Conservation (phyloP, 2,113 vertebrate genomes). For the Parotia lawesii region DNA sequence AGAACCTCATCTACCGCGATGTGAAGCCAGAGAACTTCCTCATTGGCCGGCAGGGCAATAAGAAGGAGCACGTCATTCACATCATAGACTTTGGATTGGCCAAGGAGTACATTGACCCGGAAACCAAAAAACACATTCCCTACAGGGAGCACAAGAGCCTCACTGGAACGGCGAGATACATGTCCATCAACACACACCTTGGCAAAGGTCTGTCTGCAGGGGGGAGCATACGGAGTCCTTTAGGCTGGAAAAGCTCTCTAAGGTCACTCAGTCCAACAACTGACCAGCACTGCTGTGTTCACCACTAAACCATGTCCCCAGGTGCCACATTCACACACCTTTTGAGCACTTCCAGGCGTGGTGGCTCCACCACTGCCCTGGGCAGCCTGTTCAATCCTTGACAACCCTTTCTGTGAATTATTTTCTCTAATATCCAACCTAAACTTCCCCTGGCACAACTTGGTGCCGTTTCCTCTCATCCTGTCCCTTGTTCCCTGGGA, state of each 20-base stretch:
- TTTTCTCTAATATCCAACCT: neutral
- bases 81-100: conserved; percentile 99
- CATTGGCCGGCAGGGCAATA: conserved; percentile 95
- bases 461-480: neutral
- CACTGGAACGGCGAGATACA: conserved; percentile 96
- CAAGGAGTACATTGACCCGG: conserved; percentile 97
- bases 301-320: neutral
- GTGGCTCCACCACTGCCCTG: neutral
- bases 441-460: neutral
- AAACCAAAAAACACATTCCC: conserved; percentile 99
- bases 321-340: neutral
- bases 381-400: neutral
- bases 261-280: neutral
- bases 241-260: neutral
- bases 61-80: conserved; percentile 96
- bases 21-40: conserved; percentile 99
- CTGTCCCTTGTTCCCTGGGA: neutral
- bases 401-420: neutral
- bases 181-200: conserved; percentile 98
- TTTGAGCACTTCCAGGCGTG: neutral
- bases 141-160: conserved; percentile 98
- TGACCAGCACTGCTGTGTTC: neutral
- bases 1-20: conserved; percentile 98
- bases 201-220: conserved; percentile 86
- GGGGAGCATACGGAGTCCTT: neutral